These are phyloP conservation scores for Agriopis marginaria DNA, from an alignment of 2,888 invertebrate species.

Conservation along the genomic window DNA sequence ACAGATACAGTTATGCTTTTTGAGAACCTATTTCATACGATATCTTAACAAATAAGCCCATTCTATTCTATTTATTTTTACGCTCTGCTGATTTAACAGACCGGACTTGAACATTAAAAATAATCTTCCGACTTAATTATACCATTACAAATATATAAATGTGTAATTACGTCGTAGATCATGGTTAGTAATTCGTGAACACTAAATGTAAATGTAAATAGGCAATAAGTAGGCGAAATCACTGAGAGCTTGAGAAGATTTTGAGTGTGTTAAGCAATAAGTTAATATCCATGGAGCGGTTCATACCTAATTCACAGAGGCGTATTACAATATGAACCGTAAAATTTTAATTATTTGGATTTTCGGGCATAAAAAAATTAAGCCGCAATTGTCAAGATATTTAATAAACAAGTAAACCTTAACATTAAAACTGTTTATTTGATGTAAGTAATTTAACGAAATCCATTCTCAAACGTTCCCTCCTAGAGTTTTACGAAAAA, in stretches of 20 bases:
- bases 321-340: no score
- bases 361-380: no score
- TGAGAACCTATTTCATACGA: slow-evolving; percentile 24
- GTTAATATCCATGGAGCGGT: background rate
- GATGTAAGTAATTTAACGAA: no score
- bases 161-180: slow-evolving; percentile 40
- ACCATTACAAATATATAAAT: slow-evolving; percentile 30
- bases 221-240: slow-evolving; percentile 31
- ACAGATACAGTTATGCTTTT: slow-evolving; percentile 15
- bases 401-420: no score
- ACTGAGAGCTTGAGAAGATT: slow-evolving; percentile 9
- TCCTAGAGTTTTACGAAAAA: no score
- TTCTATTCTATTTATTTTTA: slow-evolving; percentile 62
- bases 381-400: no score
- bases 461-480: no score
- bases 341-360: no score
- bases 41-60: slow-evolving; percentile 53
- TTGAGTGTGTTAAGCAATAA: slow-evolving; percentile 1
- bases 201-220: slow-evolving; percentile 50
- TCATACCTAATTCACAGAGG: no score
- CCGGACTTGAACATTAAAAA: slow-evolving; percentile 50
- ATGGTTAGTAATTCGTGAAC: slow-evolving; percentile 50
- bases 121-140: slow-evolving; percentile 47
- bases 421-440: no score
- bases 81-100: slow-evolving; percentile 55